Percentiles rank a stretch among this genome's conserved stretches.
Evolutionary conservation across 2,113 vertebrate species (phyloP).

Genomic region (Puntigrus tetrazona): DNA sequence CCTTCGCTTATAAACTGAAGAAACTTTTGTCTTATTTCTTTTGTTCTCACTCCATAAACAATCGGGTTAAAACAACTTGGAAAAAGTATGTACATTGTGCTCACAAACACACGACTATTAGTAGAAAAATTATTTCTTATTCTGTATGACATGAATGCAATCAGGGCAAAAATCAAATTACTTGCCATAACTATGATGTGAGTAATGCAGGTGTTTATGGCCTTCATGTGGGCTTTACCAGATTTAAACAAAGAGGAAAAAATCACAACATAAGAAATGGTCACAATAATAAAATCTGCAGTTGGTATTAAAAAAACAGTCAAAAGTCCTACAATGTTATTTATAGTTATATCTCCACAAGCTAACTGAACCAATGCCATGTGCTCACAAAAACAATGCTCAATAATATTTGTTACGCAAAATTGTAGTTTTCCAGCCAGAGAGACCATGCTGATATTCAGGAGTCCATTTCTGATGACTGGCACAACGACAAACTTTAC

Average conservation of each 20-base stretch:
- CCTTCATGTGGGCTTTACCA: constrained; percentile 13
- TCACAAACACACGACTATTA: constrained; percentile 46
- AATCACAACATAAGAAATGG: constrained; percentile 40
- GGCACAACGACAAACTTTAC: too few species aligned
- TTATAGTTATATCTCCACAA: constrained; percentile 60
- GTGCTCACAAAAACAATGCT: constrained; percentile 67
- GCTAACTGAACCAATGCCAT: constrained; percentile 68
- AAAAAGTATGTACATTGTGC: constrained; percentile 48
- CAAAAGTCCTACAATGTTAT: constrained; percentile 60
- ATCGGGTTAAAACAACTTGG: constrained; percentile 53
- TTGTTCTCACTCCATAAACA: constrained; percentile 56
- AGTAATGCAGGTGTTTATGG: constrained; percentile 46
- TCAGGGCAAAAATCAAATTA: constrained; percentile 35
- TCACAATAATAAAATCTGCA: constrained; percentile 44
- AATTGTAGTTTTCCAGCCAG: constrained; percentile 49
- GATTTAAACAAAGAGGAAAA: constrained; percentile 40
- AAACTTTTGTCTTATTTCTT: constrained; percentile 52
- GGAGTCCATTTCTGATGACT: constrained; percentile 31
- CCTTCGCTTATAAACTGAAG: background rate
- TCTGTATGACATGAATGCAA: constrained; percentile 51
- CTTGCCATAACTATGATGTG: constrained; percentile 40
- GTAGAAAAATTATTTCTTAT: constrained; percentile 45
- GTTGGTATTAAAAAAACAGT: constrained; percentile 25
- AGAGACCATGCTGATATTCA: constrained; percentile 12
- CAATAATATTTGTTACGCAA: constrained; percentile 60